A percentile compares a stretch with the other conserved stretches of the same genome.
phyloP scores from a whole-genome alignment of 1,140 invertebrate species.

The Caenorhabditis remanei region DNA sequence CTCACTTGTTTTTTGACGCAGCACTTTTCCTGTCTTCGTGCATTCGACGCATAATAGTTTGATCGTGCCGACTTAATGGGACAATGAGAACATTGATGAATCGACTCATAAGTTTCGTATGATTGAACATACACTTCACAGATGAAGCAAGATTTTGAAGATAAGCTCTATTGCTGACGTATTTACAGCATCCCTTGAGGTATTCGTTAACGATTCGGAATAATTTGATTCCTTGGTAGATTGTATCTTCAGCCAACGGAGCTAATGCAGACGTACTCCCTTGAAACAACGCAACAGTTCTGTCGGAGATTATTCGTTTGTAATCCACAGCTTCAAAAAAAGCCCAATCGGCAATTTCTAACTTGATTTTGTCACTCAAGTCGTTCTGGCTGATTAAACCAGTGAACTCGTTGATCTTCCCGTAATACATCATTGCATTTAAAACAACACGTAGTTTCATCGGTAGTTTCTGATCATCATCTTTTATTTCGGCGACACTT shows the following conservation, averaged over 20 bases:
- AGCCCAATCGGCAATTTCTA: neutral
- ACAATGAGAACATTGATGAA: neutral
- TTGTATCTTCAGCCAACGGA: too few relatives aligned
- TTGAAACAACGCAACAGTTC: too few relatives aligned
- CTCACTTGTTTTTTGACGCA: neutral
- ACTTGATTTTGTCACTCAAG: neutral
- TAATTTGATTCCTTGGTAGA: too few relatives aligned
- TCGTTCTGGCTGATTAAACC: neutral
- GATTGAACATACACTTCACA: neutral
- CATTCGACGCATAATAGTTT: neutral
- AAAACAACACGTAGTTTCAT: neutral
- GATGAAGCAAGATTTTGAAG: neutral
- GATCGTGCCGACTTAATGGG: neutral
- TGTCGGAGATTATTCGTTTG: too few relatives aligned
- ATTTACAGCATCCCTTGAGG: neutral
- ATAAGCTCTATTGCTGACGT: neutral
- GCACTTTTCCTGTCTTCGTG: neutral
- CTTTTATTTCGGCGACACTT: neutral
- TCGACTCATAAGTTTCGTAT: neutral
- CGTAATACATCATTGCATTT: neutral
- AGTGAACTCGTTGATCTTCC: neutral
- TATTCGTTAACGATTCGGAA: neutral
- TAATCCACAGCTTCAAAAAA: too few relatives aligned
- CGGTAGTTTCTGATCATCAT: neutral
- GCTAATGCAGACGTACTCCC: too few relatives aligned